Conservation (phyloP, 1,140 invertebrate genomes). For the Nephila pilipes region DNA sequence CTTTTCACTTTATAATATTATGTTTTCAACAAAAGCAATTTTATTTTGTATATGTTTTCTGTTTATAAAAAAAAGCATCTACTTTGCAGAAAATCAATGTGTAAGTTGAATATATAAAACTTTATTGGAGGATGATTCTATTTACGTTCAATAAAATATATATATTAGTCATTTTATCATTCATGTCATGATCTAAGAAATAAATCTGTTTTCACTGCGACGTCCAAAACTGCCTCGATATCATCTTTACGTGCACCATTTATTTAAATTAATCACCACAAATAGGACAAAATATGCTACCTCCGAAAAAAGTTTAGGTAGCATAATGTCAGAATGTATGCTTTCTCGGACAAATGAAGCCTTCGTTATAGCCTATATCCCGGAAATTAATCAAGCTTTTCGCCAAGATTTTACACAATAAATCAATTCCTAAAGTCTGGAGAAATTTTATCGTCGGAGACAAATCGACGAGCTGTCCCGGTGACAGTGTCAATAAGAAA, state of each 20-base stretch:
- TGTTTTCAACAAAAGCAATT: too few species aligned
- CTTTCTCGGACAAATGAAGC: not conserved
- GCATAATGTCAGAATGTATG: not conserved
- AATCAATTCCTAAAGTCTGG: slow-evolving; percentile 48
- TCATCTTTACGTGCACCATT: not conserved
- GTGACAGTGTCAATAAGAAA: slow-evolving; percentile 58
- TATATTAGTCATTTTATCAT: too few species aligned
- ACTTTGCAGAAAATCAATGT: too few species aligned
- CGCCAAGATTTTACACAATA: slow-evolving; percentile 41
- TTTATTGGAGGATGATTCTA: too few species aligned
- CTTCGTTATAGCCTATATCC: not conserved
- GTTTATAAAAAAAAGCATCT: too few species aligned
- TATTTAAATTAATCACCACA: not conserved
- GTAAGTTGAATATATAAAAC: too few species aligned
- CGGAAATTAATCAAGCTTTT: slow-evolving; percentile 32
- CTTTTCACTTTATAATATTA: too few species aligned
- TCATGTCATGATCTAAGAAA: too few species aligned
- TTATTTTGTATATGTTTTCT: too few species aligned
- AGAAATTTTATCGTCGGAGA: slow-evolving; percentile 49
- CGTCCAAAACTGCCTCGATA: too few species aligned
- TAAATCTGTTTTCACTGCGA: too few species aligned
- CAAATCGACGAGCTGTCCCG: slow-evolving; percentile 22
- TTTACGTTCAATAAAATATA: too few species aligned
- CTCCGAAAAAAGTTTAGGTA: not conserved
- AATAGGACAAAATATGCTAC: not conserved